Evolutionary conservation across 2,113 vertebrate species (phyloP), one percentile per base, ranked within the genome.

Genomic region (Tyto alba): DNA sequence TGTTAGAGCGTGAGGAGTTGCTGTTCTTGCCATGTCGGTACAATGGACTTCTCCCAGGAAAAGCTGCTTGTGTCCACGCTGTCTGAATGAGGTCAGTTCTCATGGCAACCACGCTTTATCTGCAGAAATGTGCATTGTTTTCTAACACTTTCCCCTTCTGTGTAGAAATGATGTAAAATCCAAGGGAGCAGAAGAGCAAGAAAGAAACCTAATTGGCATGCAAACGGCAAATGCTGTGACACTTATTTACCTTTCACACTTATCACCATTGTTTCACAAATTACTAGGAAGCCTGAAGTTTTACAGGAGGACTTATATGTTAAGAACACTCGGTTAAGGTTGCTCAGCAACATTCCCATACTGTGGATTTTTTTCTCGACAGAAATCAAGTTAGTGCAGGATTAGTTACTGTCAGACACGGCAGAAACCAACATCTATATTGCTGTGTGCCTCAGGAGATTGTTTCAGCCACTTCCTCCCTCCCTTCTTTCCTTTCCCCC

Each of bases 51-150:
- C 48, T 84, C 27, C 63, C 41, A 32, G 69, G 62, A 69, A 91
- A 79, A 85, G 15, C 34, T 4, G 16, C 67, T 47, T 38, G 40
- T 67, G 64, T 78, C 76, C 66, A 36, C 0, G 2, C 66, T 77
- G 48, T 48, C 81, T 68, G 88, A 84, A 45, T 53, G 66, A 93
- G 74, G 55, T 64, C 83, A 62, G 84, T 92, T 90, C 93, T 96
- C 94, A 89, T 77, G 78, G 89, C 90, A 97, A 94, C 93, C 59
- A 57, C 59, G 21, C 23, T 88, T 85, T 19, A 38, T 9, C 88
- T 8, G 2, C 71, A 83, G 67, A 86, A 93, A 90, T 76, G 85
- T 40, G 18, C 34, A 71, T 88, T 82, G 63, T 90, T 93, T 92
- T 32, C 47, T 50, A 53, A 45, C 55, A 16, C 22, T 85, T 90